Evolutionary conservation across 2,113 vertebrate genomes (phyloP).

Genomic region (Verasper variegatus): DNA sequence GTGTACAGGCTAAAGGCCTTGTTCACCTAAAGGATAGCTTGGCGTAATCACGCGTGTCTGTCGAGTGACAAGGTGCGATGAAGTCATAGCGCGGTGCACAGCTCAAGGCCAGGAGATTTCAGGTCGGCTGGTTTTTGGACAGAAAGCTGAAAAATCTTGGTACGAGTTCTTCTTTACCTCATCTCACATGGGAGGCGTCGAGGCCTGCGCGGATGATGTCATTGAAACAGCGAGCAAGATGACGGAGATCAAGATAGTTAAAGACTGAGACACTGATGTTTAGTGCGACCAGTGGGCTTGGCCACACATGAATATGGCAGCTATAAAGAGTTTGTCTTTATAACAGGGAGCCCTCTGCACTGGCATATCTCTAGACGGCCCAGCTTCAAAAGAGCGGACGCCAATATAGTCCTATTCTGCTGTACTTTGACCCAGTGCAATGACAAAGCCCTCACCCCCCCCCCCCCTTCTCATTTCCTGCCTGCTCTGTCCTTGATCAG

Average conservation of each 20-base stretch:
- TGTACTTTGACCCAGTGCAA: conserved; percentile 69
- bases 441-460: conserved; percentile 51
- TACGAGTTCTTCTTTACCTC: too few species aligned
- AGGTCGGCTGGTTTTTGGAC: conserved; percentile 38
- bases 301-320: conserved; percentile 39
- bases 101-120: conserved; percentile 49
- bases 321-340: conserved; percentile 57
- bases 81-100: conserved; percentile 38
- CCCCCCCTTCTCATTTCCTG: conserved; percentile 42
- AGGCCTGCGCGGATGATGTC: conserved; percentile 40
- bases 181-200: not conserved
- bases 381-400: conserved; percentile 62
- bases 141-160: not conserved
- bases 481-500: conserved; percentile 61
- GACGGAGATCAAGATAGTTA: conserved; percentile 26
- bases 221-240: conserved; percentile 4
- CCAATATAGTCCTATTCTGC: conserved; percentile 46
- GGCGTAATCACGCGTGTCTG: conserved; percentile 24
- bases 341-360: conserved; percentile 30
- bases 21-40: conserved; percentile 32
- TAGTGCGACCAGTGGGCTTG: conserved; percentile 6
- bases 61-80: conserved; percentile 58
- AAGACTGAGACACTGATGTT: conserved; percentile 7
- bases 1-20: conserved; percentile 57
- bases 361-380: conserved; percentile 51